Percentiles rank a stretch among this genome's conserved stretches.
Conservation (phyloP, 2,888 invertebrate genomes). For the Oeneis ivallda region DNA sequence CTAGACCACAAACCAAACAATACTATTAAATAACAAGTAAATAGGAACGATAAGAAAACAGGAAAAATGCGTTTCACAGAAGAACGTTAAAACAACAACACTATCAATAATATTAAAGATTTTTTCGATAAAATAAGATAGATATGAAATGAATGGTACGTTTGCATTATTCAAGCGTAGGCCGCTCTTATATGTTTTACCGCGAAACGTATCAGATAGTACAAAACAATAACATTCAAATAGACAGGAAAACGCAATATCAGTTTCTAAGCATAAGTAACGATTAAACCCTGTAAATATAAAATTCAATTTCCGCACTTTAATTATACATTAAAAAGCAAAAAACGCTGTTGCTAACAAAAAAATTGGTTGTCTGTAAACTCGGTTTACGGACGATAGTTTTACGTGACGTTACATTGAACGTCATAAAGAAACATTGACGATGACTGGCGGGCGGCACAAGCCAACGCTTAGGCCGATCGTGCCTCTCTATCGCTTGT, state of each 20-base stretch:
- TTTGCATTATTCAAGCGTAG: slow-evolving; percentile 11
- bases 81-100: slow-evolving; percentile 11
- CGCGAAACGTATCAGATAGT: slow-evolving; percentile 21
- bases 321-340: too few relatives aligned
- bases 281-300: too few relatives aligned
- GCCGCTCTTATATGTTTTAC: slow-evolving; percentile 6
- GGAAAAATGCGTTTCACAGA: neutral
- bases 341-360: too few relatives aligned
- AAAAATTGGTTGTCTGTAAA: too few relatives aligned
- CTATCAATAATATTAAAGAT: slow-evolving; percentile 2
- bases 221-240: slow-evolving; percentile 10
- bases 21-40: neutral
- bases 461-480: too few relatives aligned
- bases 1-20: too few relatives aligned
- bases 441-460: too few relatives aligned
- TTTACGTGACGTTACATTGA: too few relatives aligned
- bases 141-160: slow-evolving; percentile 21
- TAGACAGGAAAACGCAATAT: slow-evolving; percentile 11
- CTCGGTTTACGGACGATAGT: too few relatives aligned
- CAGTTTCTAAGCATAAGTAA: neutral
- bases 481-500: too few relatives aligned
- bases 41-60: neutral
- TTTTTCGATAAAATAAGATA: slow-evolving; percentile 21
- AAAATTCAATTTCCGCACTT: too few relatives aligned
- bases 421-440: too few relatives aligned